Evolutionary conservation across 2,113 vertebrate genomes (phyloP).

Genomic region (Hiodon alosoides): DNA sequence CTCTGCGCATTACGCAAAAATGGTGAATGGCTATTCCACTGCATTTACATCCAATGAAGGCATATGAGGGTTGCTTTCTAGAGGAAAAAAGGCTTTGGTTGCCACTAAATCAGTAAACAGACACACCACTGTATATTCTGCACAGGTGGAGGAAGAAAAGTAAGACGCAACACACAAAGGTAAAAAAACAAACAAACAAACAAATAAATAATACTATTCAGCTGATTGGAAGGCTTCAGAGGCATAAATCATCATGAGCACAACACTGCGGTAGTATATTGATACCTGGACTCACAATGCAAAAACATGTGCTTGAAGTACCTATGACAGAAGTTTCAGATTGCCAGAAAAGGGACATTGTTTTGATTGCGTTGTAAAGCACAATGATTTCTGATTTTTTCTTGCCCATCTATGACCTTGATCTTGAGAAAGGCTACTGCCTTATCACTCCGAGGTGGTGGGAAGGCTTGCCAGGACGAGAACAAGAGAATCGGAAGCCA

Average conservation of each 20-base stretch:
- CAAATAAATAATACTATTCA: too few species aligned
- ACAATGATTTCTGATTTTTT: not conserved
- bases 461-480: conserved; percentile 24
- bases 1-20: not conserved
- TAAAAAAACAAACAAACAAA: not conserved
- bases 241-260: not conserved
- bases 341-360: too few species aligned
- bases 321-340: too few species aligned
- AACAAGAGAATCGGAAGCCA: not conserved
- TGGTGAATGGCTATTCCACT: not conserved
- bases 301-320: too few species aligned
- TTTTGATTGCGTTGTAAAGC: too few species aligned
- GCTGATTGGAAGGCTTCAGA: not conserved
- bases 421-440: conserved; percentile 32
- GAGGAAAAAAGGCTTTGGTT: not conserved
- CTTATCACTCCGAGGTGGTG: conserved; percentile 36
- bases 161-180: not conserved
- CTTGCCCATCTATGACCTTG: conserved; percentile 52
- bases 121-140: not conserved
- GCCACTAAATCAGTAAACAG: not conserved
- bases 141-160: not conserved
- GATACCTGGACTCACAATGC: too few species aligned
- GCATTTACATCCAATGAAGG: conserved; percentile 12
- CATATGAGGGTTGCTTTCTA: not conserved
- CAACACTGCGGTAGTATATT: too few species aligned